Conservation (phyloP, 2,888 invertebrate genomes). For the Atherix ibis region DNA sequence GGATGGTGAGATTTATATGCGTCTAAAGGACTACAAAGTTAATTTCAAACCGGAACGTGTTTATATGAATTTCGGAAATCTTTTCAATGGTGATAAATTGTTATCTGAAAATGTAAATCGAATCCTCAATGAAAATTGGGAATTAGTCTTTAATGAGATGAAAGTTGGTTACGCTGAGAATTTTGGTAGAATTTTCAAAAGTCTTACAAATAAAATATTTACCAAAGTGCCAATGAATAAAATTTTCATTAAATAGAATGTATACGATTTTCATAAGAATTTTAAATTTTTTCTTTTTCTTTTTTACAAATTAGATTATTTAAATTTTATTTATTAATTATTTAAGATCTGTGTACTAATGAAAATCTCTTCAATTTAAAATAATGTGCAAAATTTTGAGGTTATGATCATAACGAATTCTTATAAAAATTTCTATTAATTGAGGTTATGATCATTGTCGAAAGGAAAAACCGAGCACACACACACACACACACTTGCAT, state of each 20-base stretch:
- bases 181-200: slow-evolving; percentile 47
- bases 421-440: no score
- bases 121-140: slow-evolving; percentile 51
- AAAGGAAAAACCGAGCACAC: no score
- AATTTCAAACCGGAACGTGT: slow-evolving; percentile 46
- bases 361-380: no score
- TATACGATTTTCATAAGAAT: background rate
- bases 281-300: no score
- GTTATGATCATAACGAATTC: no score
- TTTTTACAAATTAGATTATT: no score
- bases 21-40: slow-evolving; percentile 44
- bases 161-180: slow-evolving; percentile 51
- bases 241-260: slow-evolving; percentile 38
- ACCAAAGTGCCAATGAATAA: slow-evolving; percentile 48
- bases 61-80: slow-evolving; percentile 45
- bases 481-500: no score
- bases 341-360: no score
- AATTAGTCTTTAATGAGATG: slow-evolving; percentile 48
- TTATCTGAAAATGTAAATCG: slow-evolving; percentile 48
- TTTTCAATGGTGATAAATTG: slow-evolving; percentile 45
- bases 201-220: slow-evolving; percentile 50
- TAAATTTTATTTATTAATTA: no score
- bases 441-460: no score
- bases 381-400: no score
- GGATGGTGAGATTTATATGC: slow-evolving; percentile 48